phyloP scores from a whole-genome alignment of 2,113 vertebrate genomes.

The Vulpes ferrilata region DNA sequence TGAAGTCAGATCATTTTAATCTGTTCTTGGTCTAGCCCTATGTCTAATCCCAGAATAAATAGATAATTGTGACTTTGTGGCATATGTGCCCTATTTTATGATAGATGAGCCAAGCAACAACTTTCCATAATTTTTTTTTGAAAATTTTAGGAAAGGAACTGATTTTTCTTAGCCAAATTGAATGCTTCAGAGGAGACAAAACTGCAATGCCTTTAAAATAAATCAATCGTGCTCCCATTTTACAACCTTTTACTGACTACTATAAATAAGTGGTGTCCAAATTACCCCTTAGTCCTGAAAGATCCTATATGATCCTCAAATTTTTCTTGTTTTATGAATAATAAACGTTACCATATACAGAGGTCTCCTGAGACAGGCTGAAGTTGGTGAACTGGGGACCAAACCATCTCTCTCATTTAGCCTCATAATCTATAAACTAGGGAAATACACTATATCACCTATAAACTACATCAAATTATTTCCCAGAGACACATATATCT shows the following conservation, averaged over 20 bases:
- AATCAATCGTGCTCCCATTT: background rate
- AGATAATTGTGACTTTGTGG: conserved; percentile 79
- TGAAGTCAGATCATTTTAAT: conserved; percentile 84
- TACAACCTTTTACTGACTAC: background rate
- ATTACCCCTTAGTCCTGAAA: background rate
- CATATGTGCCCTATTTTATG: conserved; percentile 61
- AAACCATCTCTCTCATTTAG: background rate
- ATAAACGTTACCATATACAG: background rate
- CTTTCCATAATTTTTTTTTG: conserved; percentile 66
- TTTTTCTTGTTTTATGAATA: background rate
- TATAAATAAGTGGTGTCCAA: background rate
- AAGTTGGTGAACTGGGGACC: background rate
- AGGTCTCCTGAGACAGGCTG: background rate
- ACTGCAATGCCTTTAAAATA: background rate
- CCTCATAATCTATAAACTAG: background rate
- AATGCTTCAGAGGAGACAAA: background rate
- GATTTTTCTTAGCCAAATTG: background rate
- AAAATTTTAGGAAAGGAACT: conserved; percentile 39
- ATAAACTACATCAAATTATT: background rate
- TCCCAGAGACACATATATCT: background rate
- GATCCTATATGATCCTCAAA: background rate
- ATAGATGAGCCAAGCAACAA: conserved; percentile 63
- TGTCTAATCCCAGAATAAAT: conserved; percentile 80
- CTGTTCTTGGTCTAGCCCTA: conserved; percentile 76
- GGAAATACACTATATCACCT: conserved; percentile 22